Conservation (phyloP, 53 echinoderm and acorn worm genomes). For the Hippasteria phrygiana region DNA sequence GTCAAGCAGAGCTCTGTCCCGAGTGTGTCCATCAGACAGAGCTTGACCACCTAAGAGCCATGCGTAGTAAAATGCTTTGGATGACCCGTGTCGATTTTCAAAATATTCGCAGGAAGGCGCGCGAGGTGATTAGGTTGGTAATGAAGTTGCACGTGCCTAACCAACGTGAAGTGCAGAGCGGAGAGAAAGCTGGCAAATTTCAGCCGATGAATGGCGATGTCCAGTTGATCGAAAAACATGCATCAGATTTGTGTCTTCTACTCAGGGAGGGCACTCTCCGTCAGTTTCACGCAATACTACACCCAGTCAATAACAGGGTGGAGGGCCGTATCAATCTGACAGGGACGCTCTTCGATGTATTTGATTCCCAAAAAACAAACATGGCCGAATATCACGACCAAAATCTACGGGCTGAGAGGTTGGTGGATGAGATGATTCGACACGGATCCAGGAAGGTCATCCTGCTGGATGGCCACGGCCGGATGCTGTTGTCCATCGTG, state of each 20-base stretch:
- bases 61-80: neutral
- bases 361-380: neutral
- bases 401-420: neutral
- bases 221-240: neutral
- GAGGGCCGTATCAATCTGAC: no score
- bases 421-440: neutral
- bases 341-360: slow-evolving; percentile 9
- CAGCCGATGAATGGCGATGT: neutral
- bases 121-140: neutral
- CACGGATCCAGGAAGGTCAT: neutral
- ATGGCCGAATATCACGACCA: neutral
- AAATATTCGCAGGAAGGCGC: neutral
- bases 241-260: neutral
- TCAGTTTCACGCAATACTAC: neutral
- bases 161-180: no score
- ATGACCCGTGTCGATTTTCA: neutral
- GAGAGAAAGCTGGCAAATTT: neutral
- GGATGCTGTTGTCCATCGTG: slow-evolving; percentile 8
- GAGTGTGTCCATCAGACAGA: neutral
- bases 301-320: neutral
- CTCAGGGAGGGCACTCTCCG: neutral
- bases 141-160: neutral
- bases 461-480: slow-evolving; percentile 14
- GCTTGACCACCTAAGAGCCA: neutral
- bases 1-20: neutral